Evolutionary conservation across 1,140 invertebrate genomes (phyloP).

Genomic region (Lasioglossum albipes): DNA sequence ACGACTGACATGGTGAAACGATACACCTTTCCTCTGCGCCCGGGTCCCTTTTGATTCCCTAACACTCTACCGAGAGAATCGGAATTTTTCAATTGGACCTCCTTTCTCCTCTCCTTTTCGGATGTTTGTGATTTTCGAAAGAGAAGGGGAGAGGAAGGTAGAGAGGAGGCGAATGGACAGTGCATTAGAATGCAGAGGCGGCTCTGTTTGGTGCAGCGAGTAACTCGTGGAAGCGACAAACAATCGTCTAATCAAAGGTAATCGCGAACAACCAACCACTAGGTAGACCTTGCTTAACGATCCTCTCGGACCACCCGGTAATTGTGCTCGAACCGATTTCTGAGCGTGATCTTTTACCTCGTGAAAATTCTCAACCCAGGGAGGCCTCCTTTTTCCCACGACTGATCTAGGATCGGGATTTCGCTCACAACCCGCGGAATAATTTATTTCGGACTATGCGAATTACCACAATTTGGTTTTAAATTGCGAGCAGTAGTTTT

Average conservation of each 20-base stretch:
- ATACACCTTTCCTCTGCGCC: background rate
- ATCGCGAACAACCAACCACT: background rate
- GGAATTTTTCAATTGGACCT: background rate
- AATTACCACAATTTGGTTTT: background rate
- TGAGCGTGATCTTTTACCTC: background rate
- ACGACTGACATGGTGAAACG: background rate
- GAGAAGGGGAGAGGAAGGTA: too few species aligned
- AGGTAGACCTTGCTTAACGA: background rate
- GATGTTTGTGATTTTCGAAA: background rate
- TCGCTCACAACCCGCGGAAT: background rate
- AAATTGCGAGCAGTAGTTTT: conserved; percentile 4
- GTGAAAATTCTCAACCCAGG: background rate
- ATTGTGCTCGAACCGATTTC: background rate
- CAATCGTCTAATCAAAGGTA: background rate
- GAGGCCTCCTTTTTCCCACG: too few species aligned
- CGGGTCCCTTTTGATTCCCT: background rate
- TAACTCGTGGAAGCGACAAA: conserved; percentile 9
- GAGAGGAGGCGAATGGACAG: background rate
- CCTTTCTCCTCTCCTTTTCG: background rate
- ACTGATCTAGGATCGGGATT: background rate
- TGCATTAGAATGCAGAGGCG: background rate
- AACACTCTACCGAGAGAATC: background rate
- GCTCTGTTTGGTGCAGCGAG: conserved; percentile 10
- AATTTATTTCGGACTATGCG: background rate
- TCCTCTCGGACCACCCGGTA: background rate